These are phyloP conservation scores for Semotilus atromaculatus DNA, from an alignment of 2,797 vertebrate genomes.

Conservation along the genomic window DNA sequence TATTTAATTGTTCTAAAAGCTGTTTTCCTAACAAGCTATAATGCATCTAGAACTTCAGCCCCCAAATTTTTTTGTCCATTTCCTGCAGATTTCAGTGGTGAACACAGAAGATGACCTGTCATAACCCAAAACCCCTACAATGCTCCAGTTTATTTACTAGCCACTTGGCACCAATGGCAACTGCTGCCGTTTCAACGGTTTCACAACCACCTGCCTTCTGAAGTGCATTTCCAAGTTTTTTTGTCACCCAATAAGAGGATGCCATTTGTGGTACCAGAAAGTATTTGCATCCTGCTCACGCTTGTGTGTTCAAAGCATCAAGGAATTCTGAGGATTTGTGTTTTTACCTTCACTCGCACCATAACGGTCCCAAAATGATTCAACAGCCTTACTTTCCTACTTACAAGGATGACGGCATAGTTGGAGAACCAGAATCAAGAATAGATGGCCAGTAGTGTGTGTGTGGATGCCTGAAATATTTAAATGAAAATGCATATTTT, in stretches of 20 bases:
- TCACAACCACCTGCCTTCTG: constrained; percentile 83
- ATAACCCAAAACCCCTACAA: constrained; percentile 75
- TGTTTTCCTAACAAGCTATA: neutral
- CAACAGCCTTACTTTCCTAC: constrained; percentile 33
- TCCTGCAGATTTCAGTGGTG: constrained; percentile 92
- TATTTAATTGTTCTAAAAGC: neutral
- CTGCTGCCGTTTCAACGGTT: constrained; percentile 74
- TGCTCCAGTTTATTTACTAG: constrained; percentile 67
- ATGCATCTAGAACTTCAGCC: neutral
- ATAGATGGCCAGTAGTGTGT: constrained; percentile 23
- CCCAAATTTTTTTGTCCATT: constrained; percentile 26
- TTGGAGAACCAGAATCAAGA: constrained; percentile 16
- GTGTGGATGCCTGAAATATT: constrained; percentile 65
- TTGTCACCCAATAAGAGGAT: constrained; percentile 62
- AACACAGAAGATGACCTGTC: constrained; percentile 96
- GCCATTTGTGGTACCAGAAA: constrained; percentile 73
- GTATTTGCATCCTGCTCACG: constrained; percentile 63
- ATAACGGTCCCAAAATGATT: constrained; percentile 13
- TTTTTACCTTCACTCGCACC: constrained; percentile 24
- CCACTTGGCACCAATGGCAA: constrained; percentile 77
- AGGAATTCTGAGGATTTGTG: constrained; percentile 28
- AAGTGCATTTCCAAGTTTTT: constrained; percentile 82
- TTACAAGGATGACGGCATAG: neutral
- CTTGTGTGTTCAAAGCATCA: constrained; percentile 56
- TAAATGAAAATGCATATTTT: constrained; percentile 63